phyloP scores from a whole-genome alignment of 2,113 vertebrate genomes.

The Vicugna pacos region DNA sequence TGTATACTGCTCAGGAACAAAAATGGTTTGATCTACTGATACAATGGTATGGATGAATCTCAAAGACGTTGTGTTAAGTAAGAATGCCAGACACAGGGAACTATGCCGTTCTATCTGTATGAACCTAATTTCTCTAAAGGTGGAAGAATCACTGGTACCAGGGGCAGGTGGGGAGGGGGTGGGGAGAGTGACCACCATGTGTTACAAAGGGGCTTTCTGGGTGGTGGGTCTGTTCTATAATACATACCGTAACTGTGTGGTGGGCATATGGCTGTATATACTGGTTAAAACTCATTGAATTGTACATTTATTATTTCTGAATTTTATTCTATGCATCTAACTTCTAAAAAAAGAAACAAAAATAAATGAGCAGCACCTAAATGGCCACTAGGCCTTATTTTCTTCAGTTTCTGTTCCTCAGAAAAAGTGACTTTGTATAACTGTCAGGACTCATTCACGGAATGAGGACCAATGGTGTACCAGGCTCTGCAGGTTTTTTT shows the following conservation, averaged over 20 bases:
- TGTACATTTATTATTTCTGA: conserved; percentile 14
- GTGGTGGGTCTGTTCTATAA: neutral
- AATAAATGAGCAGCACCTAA: neutral
- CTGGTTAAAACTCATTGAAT: neutral
- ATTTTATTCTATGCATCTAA: neutral
- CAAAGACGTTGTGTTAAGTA: neutral
- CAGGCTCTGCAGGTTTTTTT: neutral
- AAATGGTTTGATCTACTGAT: neutral
- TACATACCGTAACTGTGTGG: neutral
- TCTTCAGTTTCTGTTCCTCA: neutral
- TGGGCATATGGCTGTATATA: neutral
- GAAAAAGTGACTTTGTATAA: neutral
- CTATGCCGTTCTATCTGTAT: neutral
- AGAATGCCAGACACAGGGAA: neutral
- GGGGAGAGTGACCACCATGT: neutral
- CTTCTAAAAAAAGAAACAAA: neutral
- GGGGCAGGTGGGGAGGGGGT: too few species aligned
- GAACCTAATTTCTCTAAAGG: neutral
- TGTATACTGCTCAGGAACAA: neutral
- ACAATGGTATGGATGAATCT: neutral
- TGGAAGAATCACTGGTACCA: neutral
- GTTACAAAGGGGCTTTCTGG: neutral
- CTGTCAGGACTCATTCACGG: neutral
- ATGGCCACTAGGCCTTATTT: neutral
- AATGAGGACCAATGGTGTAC: neutral